phyloP scores from a whole-genome alignment of 1,140 invertebrate genomes.

The Parasteatoda tepidariorum region DNA sequence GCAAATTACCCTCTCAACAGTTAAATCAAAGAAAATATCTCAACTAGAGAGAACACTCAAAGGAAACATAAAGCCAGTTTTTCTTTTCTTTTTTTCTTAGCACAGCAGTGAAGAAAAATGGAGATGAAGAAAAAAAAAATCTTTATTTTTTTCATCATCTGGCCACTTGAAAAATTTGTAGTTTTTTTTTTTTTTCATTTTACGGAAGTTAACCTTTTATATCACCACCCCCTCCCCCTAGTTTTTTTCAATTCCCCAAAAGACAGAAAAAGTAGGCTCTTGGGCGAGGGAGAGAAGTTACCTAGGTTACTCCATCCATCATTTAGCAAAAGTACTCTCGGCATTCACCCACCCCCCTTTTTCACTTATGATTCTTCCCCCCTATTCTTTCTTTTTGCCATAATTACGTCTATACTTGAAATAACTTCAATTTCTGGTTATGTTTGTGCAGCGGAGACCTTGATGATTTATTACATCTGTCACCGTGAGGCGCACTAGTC shows the following conservation, averaged over 20 bases:
- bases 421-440: slow-evolving; percentile 55
- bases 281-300: neutral
- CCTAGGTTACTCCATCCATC: slow-evolving; percentile 37
- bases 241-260: slow-evolving; percentile 3
- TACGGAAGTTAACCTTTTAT: slow-evolving; percentile 41
- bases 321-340: slow-evolving; percentile 35
- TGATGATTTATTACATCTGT: slow-evolving; percentile 45
- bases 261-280: slow-evolving; percentile 19
- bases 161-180: slow-evolving; percentile 1
- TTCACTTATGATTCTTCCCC: neutral
- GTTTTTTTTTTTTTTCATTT: neutral
- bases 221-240: neutral
- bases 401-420: slow-evolving; percentile 54
- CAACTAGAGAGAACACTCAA: too few species aligned
- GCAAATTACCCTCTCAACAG: too few species aligned
- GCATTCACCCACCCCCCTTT: neutral
- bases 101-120: too few species aligned
- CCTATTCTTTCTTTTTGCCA: slow-evolving; percentile 5
- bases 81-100: too few species aligned
- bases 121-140: neutral
- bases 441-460: slow-evolving; percentile 37
- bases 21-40: too few species aligned
- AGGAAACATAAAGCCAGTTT: too few species aligned
- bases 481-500: slow-evolving; percentile 17
- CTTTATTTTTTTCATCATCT: slow-evolving; percentile 16